Evolutionary conservation across 2,113 vertebrate species (phyloP), one percentile per base, ranked within the genome.

Genomic region (Sclerurus mexicanus): DNA sequence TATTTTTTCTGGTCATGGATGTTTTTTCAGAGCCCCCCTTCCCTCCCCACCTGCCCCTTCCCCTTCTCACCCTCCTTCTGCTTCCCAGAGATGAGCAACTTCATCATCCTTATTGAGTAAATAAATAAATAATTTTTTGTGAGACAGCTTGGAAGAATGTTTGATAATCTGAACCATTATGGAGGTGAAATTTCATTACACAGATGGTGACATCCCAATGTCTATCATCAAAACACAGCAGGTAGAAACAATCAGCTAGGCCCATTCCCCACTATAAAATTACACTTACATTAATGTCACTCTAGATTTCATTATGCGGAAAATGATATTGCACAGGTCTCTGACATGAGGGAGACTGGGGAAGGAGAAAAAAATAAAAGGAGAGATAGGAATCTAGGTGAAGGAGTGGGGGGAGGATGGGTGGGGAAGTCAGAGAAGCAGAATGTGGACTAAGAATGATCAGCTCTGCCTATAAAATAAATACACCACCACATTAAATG

Each of bases 211-310:
- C 97, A 98, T 97, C 96, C 94, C 93, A 97, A 98, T 97, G 98
- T 98, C 98, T 98, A 97, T 98, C 98, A 98, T 98, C 98, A 98
- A 98, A 98, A 97, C 98, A 98, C 98, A 98, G 98, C 98, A 98
- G 98, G 98, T 98, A 98, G 98, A 98, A 98, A 98, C 64, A 93
- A 98, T 98, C 98, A 98, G 96, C 97, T 96, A 98, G 96, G 75
- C 96, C 98, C 97, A 97, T 98, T 98, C 96, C 93, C 96, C 90
- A 97, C 97, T 97, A 98, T 97, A 98, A 98, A 98, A 98, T 98
- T 98, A 98, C 96, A 98, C 97, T 98, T 98, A 97, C 97, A 98
- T 98, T 98, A 98, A 98, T 98, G 98, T 98, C 98, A 98, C 96
- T 98, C 97, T 94, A 98, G 97, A 98, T 98, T 98, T 98, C 97